phyloP scores from a whole-genome alignment of 2,888 invertebrate genomes.

The Apamea monoglypha region DNA sequence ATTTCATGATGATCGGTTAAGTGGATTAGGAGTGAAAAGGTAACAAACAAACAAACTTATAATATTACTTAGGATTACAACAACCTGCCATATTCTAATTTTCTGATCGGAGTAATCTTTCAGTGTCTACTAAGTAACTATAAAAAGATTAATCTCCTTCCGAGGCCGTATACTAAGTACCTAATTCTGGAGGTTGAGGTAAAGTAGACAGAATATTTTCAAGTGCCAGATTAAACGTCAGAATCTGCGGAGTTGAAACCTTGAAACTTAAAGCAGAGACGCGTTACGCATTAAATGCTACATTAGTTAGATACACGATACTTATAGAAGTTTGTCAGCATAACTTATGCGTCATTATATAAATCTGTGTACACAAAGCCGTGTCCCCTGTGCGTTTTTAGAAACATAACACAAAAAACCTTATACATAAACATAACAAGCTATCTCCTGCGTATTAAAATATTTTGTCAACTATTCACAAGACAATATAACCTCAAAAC shows the following conservation, averaged over 20 bases:
- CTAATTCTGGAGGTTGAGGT: background rate
- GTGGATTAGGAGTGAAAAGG: too few species aligned
- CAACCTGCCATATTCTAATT: background rate
- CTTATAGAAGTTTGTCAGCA: constrained; percentile 9
- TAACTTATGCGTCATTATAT: constrained; percentile 26
- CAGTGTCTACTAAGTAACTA: background rate
- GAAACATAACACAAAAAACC: too few species aligned
- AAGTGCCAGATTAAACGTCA: constrained; percentile 5
- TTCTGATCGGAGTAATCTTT: constrained; percentile 1
- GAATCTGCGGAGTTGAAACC: constrained; percentile 1
- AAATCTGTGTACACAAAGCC: constrained; percentile 26
- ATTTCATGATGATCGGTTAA: too few species aligned
- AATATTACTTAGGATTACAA: background rate
- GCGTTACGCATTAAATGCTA: constrained; percentile 26
- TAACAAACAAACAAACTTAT: too few species aligned
- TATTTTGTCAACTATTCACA: too few species aligned
- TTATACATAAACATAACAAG: too few species aligned
- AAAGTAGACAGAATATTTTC: constrained; percentile 10
- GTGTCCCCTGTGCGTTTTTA: too few species aligned
- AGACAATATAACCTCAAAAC: too few species aligned
- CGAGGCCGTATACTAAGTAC: background rate
- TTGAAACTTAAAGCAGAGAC: constrained; percentile 28
- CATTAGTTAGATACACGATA: constrained; percentile 22
- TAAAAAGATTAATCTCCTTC: constrained; percentile 4
- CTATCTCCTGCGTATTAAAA: too few species aligned